These are phyloP conservation scores for Scaptomyza pallida DNA, from an alignment of 1,140 invertebrate species.

Conservation along the genomic window DNA sequence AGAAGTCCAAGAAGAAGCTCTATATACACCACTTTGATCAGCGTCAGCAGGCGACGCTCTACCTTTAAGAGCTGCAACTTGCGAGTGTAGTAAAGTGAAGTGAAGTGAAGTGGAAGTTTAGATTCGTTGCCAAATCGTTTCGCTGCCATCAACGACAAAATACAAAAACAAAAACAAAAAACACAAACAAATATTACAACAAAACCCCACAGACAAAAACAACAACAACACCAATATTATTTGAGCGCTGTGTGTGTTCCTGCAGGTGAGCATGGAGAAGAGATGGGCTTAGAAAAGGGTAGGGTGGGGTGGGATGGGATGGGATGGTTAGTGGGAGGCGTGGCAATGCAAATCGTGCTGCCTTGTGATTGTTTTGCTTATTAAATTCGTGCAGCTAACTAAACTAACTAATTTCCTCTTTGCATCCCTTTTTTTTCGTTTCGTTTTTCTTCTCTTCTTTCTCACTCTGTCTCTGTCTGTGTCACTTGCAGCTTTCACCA, in stretches of 20 bases:
- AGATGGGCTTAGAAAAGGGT: background rate
- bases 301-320: background rate
- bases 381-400: slow-evolving; percentile 72
- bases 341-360: slow-evolving; percentile 78
- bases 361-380: slow-evolving; percentile 76
- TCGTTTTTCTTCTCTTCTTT: background rate
- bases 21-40: slow-evolving; percentile 84
- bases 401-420: slow-evolving; percentile 62
- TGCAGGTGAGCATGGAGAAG: slow-evolving; percentile 71
- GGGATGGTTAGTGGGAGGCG: slow-evolving; percentile 16
- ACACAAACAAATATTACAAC: slow-evolving; percentile 32
- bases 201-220: slow-evolving; percentile 43
- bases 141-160: slow-evolving; percentile 68
- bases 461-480: background rate
- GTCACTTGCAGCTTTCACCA: slow-evolving; percentile 66
- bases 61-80: slow-evolving; percentile 72
- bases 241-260: slow-evolving; percentile 75
- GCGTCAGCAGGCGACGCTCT: slow-evolving; percentile 83
- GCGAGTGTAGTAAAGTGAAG: no score
- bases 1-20: slow-evolving; percentile 86
- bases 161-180: slow-evolving; percentile 56
- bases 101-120: slow-evolving; percentile 1
- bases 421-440: background rate
- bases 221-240: slow-evolving; percentile 61
- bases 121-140: slow-evolving; percentile 77